Base-by-base conservation (phyloP, 2,888 invertebrate species). In the Drosophila gaucha region DNA sequence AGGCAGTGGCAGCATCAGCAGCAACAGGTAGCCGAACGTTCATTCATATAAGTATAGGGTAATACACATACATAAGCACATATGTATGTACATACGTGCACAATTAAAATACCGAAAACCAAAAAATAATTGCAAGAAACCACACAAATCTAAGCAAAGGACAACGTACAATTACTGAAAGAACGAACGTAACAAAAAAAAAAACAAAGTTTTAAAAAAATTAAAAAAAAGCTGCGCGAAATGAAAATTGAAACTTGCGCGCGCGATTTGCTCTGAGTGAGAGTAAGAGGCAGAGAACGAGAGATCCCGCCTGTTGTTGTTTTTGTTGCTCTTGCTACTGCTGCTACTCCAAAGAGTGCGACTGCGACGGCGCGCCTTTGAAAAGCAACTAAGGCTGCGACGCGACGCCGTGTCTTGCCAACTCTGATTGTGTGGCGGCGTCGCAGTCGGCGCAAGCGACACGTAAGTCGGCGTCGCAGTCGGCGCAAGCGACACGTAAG, bases 331-430 rank as follows among this genome's bases (percentile, higher is more conserved):
- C 26, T 6, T 41, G 10, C 9, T 36, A 33, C 22, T 28, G 33
- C 24, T 51, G 38, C 20, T 14, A n/a, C 24, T 31, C 36, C 35
- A 51, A 20, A 66, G 47, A 58, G 30, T 50, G 43, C 47, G 73
- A 63, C 63, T 52, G 69, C 69, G 69, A 56, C 74, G 52, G 70
- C 64, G 74, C 64, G 69, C 58, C 74, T 69, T 50, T 57, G 58
- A 57, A 70, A 35, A 49, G 33, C 46, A 56, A 70, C 69, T 55
- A 36, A 62, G 41, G 51, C 67, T 57, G 49, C 67, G 54, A 44
- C 31, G 66, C 66, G 54, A 31, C 62, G 68, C 49, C 43, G 35
- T 26, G 35, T 41, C 35, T 49, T 63, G 57, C 22, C 43, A 44
- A 39, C 70, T 57, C 46, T 68, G 63, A 69, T 69, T 69, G 56